Evolutionary conservation across 1,140 invertebrate genomes (phyloP), one percentile per base, ranked within the genome.

Genomic region (Carcinoscorpius rotundicauda): DNA sequence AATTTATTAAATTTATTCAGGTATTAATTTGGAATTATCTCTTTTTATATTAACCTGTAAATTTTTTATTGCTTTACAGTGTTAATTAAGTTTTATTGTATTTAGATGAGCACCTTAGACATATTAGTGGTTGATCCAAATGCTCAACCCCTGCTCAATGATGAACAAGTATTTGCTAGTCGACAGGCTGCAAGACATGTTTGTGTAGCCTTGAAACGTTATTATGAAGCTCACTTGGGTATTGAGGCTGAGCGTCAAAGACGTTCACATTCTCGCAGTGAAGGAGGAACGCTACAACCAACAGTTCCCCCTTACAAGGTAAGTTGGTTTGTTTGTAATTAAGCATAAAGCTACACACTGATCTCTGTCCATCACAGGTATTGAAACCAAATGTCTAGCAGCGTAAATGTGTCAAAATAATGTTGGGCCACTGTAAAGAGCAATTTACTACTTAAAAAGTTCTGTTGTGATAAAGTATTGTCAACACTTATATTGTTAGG

Each of bases 111-210:
- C 55, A 93, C 90, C 4, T 81, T 91, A 67, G 85, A 85, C 4
- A 88, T 93, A 68, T 78, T 92, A 67, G 79, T 85, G 10, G 81
- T 81, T 11, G 86, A 87, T 68, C 83, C 84, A 63, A 83, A 85
- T 59, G 75, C 82, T 55, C 62, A 58, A 9, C 53, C 11, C 4
- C 11, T 51, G 4, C 9, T 64, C 55, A 60, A 51, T 66, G 93
- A 96, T 71, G 92, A 96, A 75, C 87, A 93, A 75, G 87, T 93
- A 66, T 92, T 89, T 75, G 87, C 91, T 3, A 89, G 89, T n/a
- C 76, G 92, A n/a, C 94, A 97, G 79, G 89, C 92, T 60, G 91
- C 95, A 2, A 79, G 93, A 8, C 93, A 97, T 75, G 93, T 97
- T 3, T 92, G 90, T 72, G 85, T 90, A 5, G 89, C 93, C 3